These are phyloP conservation scores for Coptodon rendalli DNA, from an alignment of 2,113 vertebrate species.

Conservation along the genomic window DNA sequence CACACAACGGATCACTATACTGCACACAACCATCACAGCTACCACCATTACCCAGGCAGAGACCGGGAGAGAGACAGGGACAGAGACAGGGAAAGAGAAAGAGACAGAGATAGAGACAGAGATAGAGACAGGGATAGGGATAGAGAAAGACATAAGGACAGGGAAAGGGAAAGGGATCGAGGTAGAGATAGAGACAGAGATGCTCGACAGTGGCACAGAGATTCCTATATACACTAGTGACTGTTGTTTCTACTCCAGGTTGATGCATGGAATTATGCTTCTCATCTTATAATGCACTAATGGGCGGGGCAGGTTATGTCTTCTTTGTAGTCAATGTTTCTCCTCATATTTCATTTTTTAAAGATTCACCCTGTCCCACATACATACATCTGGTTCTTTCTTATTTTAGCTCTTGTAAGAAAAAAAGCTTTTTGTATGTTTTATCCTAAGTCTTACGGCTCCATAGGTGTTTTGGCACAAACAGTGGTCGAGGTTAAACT, in stretches of 20 bases:
- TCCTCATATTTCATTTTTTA: background rate
- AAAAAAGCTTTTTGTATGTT: background rate
- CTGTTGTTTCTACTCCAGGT: conserved; percentile 12
- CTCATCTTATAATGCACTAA: conserved; percentile 38
- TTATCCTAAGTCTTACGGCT: background rate
- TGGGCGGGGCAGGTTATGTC: background rate
- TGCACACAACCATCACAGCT: conserved; percentile 57
- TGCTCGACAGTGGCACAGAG: conserved; percentile 80
- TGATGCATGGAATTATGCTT: conserved; percentile 38
- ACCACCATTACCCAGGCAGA: conserved; percentile 62
- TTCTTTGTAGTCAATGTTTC: background rate
- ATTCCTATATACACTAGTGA: conserved; percentile 83
- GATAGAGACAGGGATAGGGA: conserved; percentile 57
- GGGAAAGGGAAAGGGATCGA: background rate
- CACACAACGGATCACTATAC: conserved; percentile 19
- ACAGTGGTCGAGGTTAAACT: background rate
- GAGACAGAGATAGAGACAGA: conserved; percentile 47
- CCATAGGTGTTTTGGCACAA: background rate
- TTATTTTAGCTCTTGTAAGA: background rate
- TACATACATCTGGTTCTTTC: background rate
- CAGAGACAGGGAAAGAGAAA: conserved; percentile 47
- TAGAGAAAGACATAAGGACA: conserved; percentile 60
- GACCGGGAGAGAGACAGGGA: conserved; percentile 56
- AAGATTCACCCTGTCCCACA: background rate
- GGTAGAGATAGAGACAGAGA: conserved; percentile 43